Conservation (phyloP, 2,797 vertebrate genomes). For the Apodemus agrarius region DNA sequence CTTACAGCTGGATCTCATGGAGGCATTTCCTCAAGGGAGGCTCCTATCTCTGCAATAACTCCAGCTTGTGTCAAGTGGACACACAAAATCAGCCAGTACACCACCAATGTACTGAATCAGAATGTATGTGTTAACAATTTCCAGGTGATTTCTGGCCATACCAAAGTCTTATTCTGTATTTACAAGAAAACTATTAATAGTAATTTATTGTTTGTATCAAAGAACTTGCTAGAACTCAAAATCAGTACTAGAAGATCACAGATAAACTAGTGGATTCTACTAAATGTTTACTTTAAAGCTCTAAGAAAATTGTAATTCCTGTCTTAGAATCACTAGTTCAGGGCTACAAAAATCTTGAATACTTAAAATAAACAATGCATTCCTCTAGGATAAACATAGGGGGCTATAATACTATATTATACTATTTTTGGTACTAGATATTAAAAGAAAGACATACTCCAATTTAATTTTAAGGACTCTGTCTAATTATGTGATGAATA, state of each 20-base stretch:
- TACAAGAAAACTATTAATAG: constrained; percentile 27
- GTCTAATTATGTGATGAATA: not conserved
- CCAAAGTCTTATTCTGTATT: not conserved
- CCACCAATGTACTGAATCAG: not conserved
- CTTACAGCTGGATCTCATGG: not conserved
- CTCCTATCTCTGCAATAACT: not conserved
- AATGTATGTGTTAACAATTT: constrained; percentile 36
- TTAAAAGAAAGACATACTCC: constrained; percentile 22
- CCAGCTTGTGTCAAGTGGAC: not conserved
- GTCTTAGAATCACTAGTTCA: not conserved
- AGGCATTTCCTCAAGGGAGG: not conserved
- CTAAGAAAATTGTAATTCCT: not conserved
- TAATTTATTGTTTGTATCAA: not conserved
- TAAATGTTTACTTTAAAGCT: not conserved
- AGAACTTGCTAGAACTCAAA: not conserved
- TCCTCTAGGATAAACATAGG: not conserved
- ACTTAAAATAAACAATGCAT: constrained; percentile 19
- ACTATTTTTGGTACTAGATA: not conserved
- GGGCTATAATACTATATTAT: not conserved
- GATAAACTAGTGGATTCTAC: not conserved
- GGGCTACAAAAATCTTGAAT: not conserved
- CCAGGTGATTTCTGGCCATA: not conserved
- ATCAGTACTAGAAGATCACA: not conserved
- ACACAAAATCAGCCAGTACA: not conserved
- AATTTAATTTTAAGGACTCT: not conserved